Evolutionary conservation across 2,888 invertebrate genomes (phyloP).

Genomic region (Therioaphis trifolii): DNA sequence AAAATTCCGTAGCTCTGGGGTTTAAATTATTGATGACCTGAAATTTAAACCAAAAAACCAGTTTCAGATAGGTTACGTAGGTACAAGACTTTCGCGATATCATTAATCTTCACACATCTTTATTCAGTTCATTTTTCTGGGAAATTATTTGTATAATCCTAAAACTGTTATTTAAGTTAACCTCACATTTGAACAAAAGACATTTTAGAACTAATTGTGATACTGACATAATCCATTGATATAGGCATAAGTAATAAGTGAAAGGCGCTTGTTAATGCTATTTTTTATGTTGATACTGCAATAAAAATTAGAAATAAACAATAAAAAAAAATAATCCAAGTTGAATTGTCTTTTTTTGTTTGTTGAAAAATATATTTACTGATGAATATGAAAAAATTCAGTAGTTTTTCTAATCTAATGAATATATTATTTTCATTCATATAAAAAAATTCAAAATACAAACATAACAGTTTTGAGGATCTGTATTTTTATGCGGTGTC

Average conservation of each 20-base stretch:
- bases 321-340: too few relatives aligned
- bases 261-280: neutral
- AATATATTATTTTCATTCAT: too few relatives aligned
- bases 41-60: conserved; percentile 6
- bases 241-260: conserved; percentile 8
- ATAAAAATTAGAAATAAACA: neutral
- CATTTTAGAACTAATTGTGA: neutral
- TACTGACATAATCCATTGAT: neutral
- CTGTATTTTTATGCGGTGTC: too few relatives aligned
- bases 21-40: neutral
- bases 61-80: neutral
- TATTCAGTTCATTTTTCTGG: neutral
- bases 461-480: too few relatives aligned
- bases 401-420: too few relatives aligned
- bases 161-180: neutral
- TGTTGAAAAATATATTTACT: too few relatives aligned
- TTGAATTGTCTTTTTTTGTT: too few relatives aligned
- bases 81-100: neutral
- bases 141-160: neutral
- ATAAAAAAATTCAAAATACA: too few relatives aligned
- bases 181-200: conserved; percentile 3
- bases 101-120: neutral
- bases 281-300: neutral
- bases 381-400: too few relatives aligned
- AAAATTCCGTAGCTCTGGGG: conserved; percentile 3